phyloP scores from a whole-genome alignment of 2,888 invertebrate genomes.

The Cosmopolites sordidus region DNA sequence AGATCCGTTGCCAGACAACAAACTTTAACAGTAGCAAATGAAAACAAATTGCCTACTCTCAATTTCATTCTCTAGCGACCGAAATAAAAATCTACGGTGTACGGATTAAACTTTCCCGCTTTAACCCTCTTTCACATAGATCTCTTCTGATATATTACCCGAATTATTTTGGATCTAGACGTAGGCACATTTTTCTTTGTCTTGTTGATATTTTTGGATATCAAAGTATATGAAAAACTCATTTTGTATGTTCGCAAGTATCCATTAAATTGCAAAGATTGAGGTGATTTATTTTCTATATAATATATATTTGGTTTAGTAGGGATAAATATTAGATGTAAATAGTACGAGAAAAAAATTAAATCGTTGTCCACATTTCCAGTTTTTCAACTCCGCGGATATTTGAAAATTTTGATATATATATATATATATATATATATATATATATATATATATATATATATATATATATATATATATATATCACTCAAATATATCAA shows the following conservation, averaged over 20 bases:
- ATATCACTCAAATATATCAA: no score
- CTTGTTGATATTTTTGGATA: neutral
- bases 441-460: no score
- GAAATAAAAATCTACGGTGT: constrained; percentile 6
- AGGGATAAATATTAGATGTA: no score
- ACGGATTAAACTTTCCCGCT: constrained; percentile 12
- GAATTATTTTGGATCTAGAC: neutral
- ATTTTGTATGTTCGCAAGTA: neutral
- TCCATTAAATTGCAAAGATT: no score
- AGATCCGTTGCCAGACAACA: neutral
- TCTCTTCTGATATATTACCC: constrained; percentile 9
- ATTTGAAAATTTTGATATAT: no score
- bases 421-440: no score
- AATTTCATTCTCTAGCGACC: constrained; percentile 8
- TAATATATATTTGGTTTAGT: no score
- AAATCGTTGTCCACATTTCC: no score
- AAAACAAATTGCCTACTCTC: constrained; percentile 6
- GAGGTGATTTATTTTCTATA: no score
- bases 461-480: no score
- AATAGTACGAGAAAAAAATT: no score
- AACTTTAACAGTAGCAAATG: constrained; percentile 5
- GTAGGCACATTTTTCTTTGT: neutral
- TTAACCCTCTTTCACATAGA: constrained; percentile 8
- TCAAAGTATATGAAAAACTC: neutral
- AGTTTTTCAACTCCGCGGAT: no score